A percentile compares a stretch with the other conserved stretches of the same genome.
Conservation (phyloP, 2,888 invertebrate genomes). For the Lymantria dispar region DNA sequence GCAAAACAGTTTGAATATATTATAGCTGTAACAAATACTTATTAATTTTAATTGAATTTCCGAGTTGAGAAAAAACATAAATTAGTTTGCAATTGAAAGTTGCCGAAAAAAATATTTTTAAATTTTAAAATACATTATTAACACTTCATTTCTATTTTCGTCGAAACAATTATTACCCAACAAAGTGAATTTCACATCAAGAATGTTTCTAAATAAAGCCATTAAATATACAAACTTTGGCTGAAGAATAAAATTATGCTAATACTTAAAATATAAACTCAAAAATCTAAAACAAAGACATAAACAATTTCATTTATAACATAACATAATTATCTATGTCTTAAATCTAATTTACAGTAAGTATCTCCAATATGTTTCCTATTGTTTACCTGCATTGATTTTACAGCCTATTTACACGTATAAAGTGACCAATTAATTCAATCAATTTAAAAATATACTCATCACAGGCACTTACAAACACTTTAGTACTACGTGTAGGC, state of each 20-base stretch:
- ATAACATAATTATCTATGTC: conserved; percentile 37
- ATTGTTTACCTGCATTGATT: too few species aligned
- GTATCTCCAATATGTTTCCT: too few species aligned
- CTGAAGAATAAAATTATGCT: conserved; percentile 45
- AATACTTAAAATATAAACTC: conserved; percentile 57
- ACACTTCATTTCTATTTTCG: neutral
- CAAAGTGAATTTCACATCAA: neutral
- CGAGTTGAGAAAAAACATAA: neutral
- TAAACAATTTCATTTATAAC: conserved; percentile 71
- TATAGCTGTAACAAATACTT: neutral
- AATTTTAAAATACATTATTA: neutral
- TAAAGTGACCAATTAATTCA: too few species aligned
- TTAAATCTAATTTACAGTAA: conserved; percentile 39
- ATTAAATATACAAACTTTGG: conserved; percentile 51
- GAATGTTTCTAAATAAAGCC: neutral
- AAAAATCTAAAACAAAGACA: conserved; percentile 69
- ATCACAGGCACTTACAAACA: too few species aligned
- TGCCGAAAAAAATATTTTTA: neutral
- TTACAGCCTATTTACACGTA: too few species aligned
- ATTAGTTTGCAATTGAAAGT: neutral
- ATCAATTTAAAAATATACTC: too few species aligned
- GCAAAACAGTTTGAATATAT: neutral
- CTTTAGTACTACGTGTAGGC: too few species aligned
- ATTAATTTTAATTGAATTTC: neutral
- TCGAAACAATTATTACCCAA: neutral